Base-by-base conservation (phyloP, 2,888 invertebrate species). In the Aporophyla nigra region DNA sequence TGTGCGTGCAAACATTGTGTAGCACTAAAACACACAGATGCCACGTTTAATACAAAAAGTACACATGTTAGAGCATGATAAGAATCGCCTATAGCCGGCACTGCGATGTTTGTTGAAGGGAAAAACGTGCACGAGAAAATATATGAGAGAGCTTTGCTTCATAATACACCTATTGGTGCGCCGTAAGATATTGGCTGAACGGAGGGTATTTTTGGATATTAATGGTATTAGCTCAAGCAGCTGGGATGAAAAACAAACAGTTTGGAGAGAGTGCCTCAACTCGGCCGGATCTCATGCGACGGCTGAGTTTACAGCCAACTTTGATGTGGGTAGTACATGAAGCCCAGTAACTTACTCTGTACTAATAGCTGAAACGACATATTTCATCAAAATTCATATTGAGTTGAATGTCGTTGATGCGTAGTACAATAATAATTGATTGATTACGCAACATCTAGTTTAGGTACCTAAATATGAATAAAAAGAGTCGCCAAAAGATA, bases 191-290 rank as follows among this genome's bases (percentile, higher is more conserved):
- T 84, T 76, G 82, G 40, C 53, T 69, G 27, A 75, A 43, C 71
- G 65, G 58, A 62, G 56, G 40, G 61, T 68, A 69, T 74, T 86
- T 71, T 80, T 74, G 68, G 76, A 80, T 86, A 86, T 84, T 76
- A 83, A 80, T 84, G 76, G 84, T 86, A 83, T 82, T 84, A 82
- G 80, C 80, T 83, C 86, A 76, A 71, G 84, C 75, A 66, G 63
- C 68, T 54, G 65, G 56, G 76, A 83, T 84, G 86, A 62, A 84
- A 84, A 86, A 76, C 84, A 84, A 84, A 84, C 84, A 76, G 71
- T 62, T 65, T 24, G 27, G 46, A 68, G 74, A 63, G 51, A 71
- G 62, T 21, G 51, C 14, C 54, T 61, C 65, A 12, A 62, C 49
- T 67, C 21, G 46, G 51, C 16, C 24, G 65, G 65, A 9, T 53